phyloP scores from a whole-genome alignment of 2,113 vertebrate genomes.

The Phoxinus phoxinus region DNA sequence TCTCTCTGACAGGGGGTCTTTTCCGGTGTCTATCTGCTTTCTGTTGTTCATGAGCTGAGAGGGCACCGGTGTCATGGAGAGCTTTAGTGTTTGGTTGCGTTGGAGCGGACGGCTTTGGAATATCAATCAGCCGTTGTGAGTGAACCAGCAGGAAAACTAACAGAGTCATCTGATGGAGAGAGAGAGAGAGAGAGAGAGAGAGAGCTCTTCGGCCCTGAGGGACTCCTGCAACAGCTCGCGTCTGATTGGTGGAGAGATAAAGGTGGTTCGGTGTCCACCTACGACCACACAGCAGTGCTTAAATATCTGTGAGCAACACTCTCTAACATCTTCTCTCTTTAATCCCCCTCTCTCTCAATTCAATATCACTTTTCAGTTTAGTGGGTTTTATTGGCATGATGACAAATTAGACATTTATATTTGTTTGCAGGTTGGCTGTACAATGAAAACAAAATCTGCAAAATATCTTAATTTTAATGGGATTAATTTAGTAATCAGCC shows the following conservation, averaged over 20 bases:
- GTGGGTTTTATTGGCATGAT: slow-evolving; percentile 6
- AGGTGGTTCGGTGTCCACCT: slow-evolving; percentile 19
- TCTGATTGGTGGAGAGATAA: slow-evolving; percentile 38
- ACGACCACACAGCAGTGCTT: slow-evolving; percentile 7
- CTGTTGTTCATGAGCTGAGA: slow-evolving; percentile 28
- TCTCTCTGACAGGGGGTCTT: slow-evolving; percentile 34
- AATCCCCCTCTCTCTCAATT: not conserved
- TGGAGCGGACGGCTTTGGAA: slow-evolving; percentile 5
- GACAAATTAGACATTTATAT: not conserved
- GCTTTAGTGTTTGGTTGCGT: slow-evolving; percentile 29
- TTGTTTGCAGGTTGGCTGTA: not conserved
- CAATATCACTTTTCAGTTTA: not conserved
- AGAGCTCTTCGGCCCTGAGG: slow-evolving; percentile 6
- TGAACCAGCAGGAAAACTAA: slow-evolving; percentile 17
- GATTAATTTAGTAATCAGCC: not conserved
- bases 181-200: slow-evolving; percentile 22
- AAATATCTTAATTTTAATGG: not conserved
- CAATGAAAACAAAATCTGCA: not conserved
- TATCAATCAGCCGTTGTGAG: slow-evolving; percentile 25
- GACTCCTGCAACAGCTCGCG: not conserved
- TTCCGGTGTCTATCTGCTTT: slow-evolving; percentile 37
- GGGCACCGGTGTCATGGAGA: slow-evolving; percentile 37
- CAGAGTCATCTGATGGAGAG: slow-evolving; percentile 28
- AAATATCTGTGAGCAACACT: not conserved
- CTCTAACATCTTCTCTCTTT: not conserved